A percentile compares a stretch with the other conserved stretches of the same genome.
Conservation (phyloP, 1,140 invertebrate genomes). For the Atopsyche davidsoni region DNA sequence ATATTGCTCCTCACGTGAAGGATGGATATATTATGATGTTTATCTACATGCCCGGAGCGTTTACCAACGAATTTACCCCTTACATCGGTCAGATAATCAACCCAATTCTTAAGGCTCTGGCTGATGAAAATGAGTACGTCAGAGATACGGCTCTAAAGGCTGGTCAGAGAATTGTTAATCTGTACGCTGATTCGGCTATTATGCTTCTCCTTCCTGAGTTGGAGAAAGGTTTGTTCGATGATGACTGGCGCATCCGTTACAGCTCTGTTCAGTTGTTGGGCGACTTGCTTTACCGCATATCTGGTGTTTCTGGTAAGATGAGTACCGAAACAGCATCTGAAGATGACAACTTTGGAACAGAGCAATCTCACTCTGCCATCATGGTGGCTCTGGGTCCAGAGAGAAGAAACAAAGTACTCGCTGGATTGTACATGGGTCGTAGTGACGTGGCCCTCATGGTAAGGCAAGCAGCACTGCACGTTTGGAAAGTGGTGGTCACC, state of each 20-base stretch:
- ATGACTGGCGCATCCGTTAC: slow-evolving; percentile 98
- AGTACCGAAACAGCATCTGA: slow-evolving; percentile 96
- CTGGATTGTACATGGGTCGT: slow-evolving; percentile 95
- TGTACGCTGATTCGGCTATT: slow-evolving; percentile 95
- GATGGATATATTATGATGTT: slow-evolving; percentile 99
- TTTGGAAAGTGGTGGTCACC: slow-evolving; percentile 97
- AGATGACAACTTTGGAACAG: slow-evolving; percentile 98
- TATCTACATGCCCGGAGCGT: slow-evolving; percentile 97
- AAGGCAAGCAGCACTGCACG: slow-evolving; percentile 92
- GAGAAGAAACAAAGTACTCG: slow-evolving; percentile 85
- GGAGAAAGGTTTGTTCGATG: slow-evolving; percentile 89
- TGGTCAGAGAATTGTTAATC: slow-evolving; percentile 93
- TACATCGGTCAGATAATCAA: slow-evolving; percentile 98
- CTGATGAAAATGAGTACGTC: slow-evolving; percentile 99
- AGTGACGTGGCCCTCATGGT: slow-evolving; percentile 97
- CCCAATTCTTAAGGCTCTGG: slow-evolving; percentile 93
- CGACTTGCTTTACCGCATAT: slow-evolving; percentile 94
- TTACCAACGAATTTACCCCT: slow-evolving; percentile 89
- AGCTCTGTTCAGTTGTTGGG: slow-evolving; percentile 94
- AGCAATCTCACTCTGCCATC: slow-evolving; percentile 90
- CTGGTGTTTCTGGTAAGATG: slow-evolving; percentile 97
- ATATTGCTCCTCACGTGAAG: slow-evolving; percentile 95
- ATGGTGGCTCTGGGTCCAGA: slow-evolving; percentile 82
- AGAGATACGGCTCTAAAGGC: slow-evolving; percentile 94
- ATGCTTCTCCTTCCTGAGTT: slow-evolving; percentile 88